Evolutionary conservation across 2,888 invertebrate species (phyloP).

Genomic region (Drosophila rubida): DNA sequence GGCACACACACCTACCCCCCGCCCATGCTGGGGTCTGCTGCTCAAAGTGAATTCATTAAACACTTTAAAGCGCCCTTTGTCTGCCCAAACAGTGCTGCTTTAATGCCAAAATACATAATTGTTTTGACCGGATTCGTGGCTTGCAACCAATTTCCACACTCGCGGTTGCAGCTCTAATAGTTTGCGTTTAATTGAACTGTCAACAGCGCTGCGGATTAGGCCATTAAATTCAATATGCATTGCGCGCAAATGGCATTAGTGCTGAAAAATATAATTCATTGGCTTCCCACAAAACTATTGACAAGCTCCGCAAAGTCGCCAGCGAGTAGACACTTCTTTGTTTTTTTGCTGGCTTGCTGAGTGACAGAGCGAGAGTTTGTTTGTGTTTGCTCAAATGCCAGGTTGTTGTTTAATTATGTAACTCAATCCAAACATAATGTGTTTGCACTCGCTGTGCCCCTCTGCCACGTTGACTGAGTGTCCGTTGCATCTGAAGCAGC

Average conservation of each 20-base stretch:
- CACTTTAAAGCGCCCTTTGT: constrained; percentile 48
- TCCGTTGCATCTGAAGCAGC: constrained; percentile 41
- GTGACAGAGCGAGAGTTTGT: constrained; percentile 22
- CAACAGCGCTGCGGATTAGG: constrained; percentile 7
- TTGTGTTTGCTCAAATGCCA: constrained; percentile 54
- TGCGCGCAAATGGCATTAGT: neutral
- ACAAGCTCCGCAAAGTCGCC: too few species aligned
- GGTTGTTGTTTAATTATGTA: constrained; percentile 67
- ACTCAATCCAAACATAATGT: constrained; percentile 66
- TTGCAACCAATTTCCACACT: constrained; percentile 18
- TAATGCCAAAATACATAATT: constrained; percentile 35
- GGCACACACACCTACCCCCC: neutral
- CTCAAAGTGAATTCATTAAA: constrained; percentile 64
- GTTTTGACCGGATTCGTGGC: constrained; percentile 34
- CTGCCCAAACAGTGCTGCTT: constrained; percentile 10
- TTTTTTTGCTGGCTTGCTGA: neutral
- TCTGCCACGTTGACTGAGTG: constrained; percentile 59
- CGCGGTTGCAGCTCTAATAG: constrained; percentile 33
- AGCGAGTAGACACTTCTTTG: neutral
- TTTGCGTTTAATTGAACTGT: constrained; percentile 18
- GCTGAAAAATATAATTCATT: neutral
- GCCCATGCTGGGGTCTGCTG: neutral
- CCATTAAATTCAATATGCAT: constrained; percentile 12
- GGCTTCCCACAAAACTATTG: constrained; percentile 13
- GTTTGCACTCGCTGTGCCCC: constrained; percentile 39